Evolutionary conservation across 2,888 invertebrate genomes (phyloP).

Genomic region (Leptarthrus brevirostris): DNA sequence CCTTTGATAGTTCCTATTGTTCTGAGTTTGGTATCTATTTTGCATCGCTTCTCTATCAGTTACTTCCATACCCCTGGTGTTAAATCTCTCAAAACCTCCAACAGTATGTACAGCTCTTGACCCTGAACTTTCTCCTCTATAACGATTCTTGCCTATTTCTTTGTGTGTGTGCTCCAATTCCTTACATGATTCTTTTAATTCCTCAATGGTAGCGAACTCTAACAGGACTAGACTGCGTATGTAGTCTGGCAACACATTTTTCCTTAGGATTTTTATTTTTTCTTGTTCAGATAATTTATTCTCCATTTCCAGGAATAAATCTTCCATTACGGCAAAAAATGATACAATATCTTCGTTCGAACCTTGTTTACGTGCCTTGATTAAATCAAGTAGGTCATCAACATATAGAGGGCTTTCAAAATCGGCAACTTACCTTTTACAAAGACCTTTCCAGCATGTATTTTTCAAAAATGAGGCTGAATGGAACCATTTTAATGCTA

Average conservation of each 20-base stretch:
- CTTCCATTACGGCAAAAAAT: not conserved
- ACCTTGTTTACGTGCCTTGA: not conserved
- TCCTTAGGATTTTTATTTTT: not conserved
- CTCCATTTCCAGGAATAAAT: not conserved
- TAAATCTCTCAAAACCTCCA: too few species aligned
- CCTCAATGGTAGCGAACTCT: too few species aligned
- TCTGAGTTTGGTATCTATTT: too few species aligned
- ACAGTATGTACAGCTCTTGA: not conserved
- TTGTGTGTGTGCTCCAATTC: too few species aligned
- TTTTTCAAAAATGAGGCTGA: not conserved
- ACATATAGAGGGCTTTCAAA: not conserved
- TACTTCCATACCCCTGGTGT: too few species aligned
- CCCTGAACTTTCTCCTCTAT: not conserved
- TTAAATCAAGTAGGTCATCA: not conserved
- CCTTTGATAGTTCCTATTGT: too few species aligned
- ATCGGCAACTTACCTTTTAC: not conserved
- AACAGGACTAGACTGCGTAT: too few species aligned
- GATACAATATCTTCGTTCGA: not conserved
- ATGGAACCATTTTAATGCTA: not conserved
- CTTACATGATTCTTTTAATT: too few species aligned
- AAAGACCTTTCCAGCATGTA: not conserved
- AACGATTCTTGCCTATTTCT: too few species aligned
- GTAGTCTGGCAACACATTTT: too few species aligned
- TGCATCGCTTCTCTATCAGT: too few species aligned
- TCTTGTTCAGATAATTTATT: not conserved